Percentiles rank a stretch among this genome's conserved stretches.
phyloP scores from a whole-genome alignment of 2,888 invertebrate genomes.

The Unio pictorum region DNA sequence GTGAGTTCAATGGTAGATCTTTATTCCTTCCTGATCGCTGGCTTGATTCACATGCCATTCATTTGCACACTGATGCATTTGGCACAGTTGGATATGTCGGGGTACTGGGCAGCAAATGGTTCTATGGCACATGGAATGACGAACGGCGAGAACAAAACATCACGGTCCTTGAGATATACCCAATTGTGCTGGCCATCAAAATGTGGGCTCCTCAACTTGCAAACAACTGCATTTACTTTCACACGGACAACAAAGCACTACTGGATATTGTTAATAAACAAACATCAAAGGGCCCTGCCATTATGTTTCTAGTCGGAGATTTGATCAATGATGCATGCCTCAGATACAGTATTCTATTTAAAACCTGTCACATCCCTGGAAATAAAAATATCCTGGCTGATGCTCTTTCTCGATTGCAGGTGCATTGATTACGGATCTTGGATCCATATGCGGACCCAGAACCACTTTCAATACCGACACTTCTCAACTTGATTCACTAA shows the following conservation, averaged over 20 bases:
- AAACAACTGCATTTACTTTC: constrained; percentile 14
- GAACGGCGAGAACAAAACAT: not conserved
- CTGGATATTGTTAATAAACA: constrained; percentile 24
- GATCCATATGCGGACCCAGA: constrained; percentile 14
- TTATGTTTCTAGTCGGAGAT: constrained; percentile 14
- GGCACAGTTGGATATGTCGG: constrained; percentile 20
- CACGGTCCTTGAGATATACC: constrained; percentile 16
- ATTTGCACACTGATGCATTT: constrained; percentile 4
- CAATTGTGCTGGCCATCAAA: constrained; percentile 26
- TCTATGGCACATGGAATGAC: constrained; percentile 17
- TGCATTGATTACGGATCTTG: constrained; percentile 10
- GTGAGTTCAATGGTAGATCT: constrained; percentile 19
- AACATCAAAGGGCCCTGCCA: constrained; percentile 11
- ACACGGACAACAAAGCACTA: constrained; percentile 21
- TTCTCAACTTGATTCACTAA: too few species aligned
- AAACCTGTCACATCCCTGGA: constrained; percentile 15
- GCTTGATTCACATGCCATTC: too few species aligned
- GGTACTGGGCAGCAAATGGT: constrained; percentile 8
- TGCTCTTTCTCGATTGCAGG: constrained; percentile 26
- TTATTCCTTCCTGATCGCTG: not conserved
- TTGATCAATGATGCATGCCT: constrained; percentile 6
- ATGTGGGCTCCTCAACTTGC: constrained; percentile 11
- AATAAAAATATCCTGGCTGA: constrained; percentile 24
- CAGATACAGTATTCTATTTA: constrained; percentile 17
- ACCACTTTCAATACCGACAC: too few species aligned